Evolutionary conservation across 2,113 vertebrate genomes (phyloP).

Genomic region (Oxyura jamaicensis): DNA sequence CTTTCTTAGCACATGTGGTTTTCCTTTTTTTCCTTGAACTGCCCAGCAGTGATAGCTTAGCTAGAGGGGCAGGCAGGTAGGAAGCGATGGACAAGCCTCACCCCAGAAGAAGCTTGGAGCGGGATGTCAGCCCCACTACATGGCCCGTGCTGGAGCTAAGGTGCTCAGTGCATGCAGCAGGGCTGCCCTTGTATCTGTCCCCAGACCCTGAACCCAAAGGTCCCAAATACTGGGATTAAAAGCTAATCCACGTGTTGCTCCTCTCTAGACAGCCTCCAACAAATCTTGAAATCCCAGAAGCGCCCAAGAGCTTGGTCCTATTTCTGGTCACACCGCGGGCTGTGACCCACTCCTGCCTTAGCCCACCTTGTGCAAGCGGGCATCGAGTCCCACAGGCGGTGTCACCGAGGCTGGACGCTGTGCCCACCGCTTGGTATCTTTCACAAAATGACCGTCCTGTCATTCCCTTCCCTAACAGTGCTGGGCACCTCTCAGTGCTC

Average conservation of each 20-base stretch:
- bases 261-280: not conserved
- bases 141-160: fast-evolving
- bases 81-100: not conserved
- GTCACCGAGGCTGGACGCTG: not conserved
- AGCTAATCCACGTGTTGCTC: not conserved
- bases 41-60: not conserved
- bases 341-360: not conserved
- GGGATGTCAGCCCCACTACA: not conserved
- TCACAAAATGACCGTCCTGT: not conserved
- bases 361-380: fast-evolving
- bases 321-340: not conserved
- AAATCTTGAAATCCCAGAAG: not conserved
- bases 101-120: not conserved
- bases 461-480: fast-evolving
- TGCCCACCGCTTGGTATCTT: not conserved
- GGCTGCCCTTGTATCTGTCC: fast-evolving
- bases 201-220: not conserved
- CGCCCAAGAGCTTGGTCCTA: not conserved
- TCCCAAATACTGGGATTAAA: not conserved
- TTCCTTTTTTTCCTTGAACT: not conserved
- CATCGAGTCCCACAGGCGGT: fast-evolving
- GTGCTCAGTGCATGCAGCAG: fast-evolving
- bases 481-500: not conserved
- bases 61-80: not conserved
- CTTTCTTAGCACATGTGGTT: not conserved